Base-by-base conservation (phyloP, 2,888 invertebrate species). In the Thereva unica region DNA sequence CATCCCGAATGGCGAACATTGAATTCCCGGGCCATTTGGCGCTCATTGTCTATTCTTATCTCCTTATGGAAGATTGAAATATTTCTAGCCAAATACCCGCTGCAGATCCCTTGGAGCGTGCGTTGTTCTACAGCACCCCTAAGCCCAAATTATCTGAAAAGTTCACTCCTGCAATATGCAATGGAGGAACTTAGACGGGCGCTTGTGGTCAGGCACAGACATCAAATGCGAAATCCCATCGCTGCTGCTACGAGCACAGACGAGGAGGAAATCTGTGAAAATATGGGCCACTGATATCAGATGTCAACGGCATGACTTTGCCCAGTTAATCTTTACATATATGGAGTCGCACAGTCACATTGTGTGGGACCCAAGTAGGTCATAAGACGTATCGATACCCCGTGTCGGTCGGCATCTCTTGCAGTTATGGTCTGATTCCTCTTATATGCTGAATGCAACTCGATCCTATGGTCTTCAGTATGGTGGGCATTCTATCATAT, bases 211-310 rank as follows among this genome's bases (percentile, higher is more conserved):
- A 59, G 45, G 35, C 41, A 23, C 2, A 23, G n/a, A 50, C 6
- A 47, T 47, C 10, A n/a, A 3, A 40, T 35, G 34, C 5, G 44
- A 44, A 34, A 34, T 56, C 44, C 44, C 44, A 56, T 5, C 8
- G 56, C 9, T 23, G 9, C 9, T 34, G 4, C 7, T 56, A 37
- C 9, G 6, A 23, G 44, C 34, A 10, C 5, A 41, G 54, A 4
- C 5, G 57, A 9, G 35, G 41, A 47, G 47, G 41, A 12, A 23
- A 56, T 35, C 38, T 10, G 8, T 12, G 23, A 35, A 10, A 59
- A 59, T 47, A 59, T 59, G 57, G 57, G 57, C 35, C 57, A 59
- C 45, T 37, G 47, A 59, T 59, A 59, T 59, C 47, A 35, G 57
- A 59, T 59, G 57, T 47, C 57, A 59, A 37, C 57, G 41, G 45